Evolutionary conservation across 2,113 vertebrate species (phyloP).

Genomic region (Gavia stellata): DNA sequence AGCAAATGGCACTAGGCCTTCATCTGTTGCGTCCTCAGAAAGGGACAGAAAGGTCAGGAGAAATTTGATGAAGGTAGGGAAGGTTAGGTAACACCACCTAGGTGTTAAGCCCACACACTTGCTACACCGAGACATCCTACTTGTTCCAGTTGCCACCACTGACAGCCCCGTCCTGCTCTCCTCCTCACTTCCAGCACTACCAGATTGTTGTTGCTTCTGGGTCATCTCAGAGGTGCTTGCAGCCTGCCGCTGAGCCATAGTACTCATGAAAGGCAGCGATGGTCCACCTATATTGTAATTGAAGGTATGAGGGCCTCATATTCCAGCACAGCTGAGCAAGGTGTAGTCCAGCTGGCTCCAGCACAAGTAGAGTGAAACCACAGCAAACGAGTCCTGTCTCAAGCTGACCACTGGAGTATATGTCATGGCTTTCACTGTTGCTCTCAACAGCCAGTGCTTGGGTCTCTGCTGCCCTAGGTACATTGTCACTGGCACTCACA

Average conservation of each 20-base stretch:
- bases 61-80: neutral
- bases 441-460: neutral
- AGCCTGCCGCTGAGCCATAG: neutral
- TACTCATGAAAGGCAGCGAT: neutral
- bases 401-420: neutral
- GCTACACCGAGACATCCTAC: accelerated
- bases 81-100: neutral
- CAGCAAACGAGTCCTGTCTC: accelerated
- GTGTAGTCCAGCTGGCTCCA: neutral
- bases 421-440: neutral
- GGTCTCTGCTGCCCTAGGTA: neutral
- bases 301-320: neutral
- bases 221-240: neutral
- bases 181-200: neutral
- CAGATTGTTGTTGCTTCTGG: neutral
- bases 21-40: neutral
- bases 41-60: neutral
- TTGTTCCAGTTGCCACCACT: neutral
- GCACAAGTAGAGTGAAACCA: neutral
- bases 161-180: neutral
- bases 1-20: neutral
- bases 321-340: neutral
- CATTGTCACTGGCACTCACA: neutral
- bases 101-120: neutral
- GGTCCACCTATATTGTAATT: neutral